Conservation (phyloP, 2,113 vertebrate species). For the Stictonetta naevosa region DNA sequence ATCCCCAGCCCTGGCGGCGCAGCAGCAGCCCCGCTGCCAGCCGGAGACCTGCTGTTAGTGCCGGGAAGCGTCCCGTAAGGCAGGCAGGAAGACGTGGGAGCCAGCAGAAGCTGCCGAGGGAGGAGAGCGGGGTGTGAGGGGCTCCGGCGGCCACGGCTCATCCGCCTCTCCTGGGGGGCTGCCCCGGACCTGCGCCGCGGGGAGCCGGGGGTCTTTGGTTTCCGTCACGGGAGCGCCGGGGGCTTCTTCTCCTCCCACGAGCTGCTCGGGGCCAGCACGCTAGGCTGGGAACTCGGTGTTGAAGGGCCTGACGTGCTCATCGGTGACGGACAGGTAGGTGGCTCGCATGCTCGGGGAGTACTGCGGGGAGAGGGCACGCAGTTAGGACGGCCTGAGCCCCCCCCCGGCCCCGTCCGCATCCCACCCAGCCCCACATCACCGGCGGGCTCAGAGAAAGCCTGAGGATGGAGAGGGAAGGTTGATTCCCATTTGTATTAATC, state of each 20-base stretch:
- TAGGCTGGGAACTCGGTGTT: constrained; percentile 86
- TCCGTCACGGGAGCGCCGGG: background rate
- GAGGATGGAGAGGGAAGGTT: background rate
- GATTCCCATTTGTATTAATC: background rate
- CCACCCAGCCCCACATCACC: accelerated
- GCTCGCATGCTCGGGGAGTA: constrained; percentile 97
- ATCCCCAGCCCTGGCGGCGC: background rate
- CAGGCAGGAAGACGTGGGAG: constrained; percentile 42
- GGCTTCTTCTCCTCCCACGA: background rate
- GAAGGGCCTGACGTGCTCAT: constrained; percentile 85
- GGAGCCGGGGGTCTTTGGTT: constrained; percentile 36
- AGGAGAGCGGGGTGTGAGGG: background rate
- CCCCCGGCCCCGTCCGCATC: background rate
- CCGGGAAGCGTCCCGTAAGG: background rate
- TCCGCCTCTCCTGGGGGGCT: background rate
- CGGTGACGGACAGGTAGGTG: constrained; percentile 92
- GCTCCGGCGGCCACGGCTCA: background rate
- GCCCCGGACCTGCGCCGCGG: background rate
- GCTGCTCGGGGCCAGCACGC: background rate
- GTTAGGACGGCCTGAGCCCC: background rate
- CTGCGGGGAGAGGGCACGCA: constrained; percentile 62
- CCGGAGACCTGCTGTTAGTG: background rate
- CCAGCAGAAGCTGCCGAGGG: background rate
- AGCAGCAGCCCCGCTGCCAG: accelerated
- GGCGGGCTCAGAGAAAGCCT: background rate